Base-by-base conservation (phyloP, 2,113 vertebrate genomes). In the Osmerus mordax region DNA sequence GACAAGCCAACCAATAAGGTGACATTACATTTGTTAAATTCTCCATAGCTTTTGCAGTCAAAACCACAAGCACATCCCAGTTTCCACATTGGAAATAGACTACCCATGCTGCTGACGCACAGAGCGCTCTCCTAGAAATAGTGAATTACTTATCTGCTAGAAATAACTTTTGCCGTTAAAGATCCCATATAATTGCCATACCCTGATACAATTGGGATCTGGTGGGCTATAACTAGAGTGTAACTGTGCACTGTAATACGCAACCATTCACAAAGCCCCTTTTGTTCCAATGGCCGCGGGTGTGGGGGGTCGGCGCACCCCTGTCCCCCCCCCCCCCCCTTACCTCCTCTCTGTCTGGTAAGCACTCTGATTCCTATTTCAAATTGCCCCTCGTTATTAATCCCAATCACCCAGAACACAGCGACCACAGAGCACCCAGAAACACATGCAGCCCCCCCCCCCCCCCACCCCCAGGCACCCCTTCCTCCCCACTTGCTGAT, bases 321-420 rank as follows among this genome's bases (percentile, higher is more conserved):
- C 61, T 63, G 7, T 56, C 64, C 77, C 23, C 61, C 67, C 64
- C 58, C 63, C 56, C 47, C 41, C 18, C 15, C 13, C 29, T 64
- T 62, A 70, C 67, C 58, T 54, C 47, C 41, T 54, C 74, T 36
- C 71, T 54, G 73, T 84, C 86, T 87, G 88, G 87, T 89, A 91
- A 86, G 79, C 73, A 69, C 84, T 77, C 83, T 76, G 86, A 90
- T 91, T 91, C 89, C 86, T 82, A 85, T 81, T 88, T 89, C 70
- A 87, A 90, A 91, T 89, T 88, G 86, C 78, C 81, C 86, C 87
- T 88, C 83, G 82, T 92, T 91, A 90, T 92, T 92, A 92, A 89
- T 90, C 87, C 86, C 88, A 90, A 90, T 90, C 91, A 91, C 88
- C 91, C 91, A 68, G 89, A 92, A 92, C 90, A 77, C 86, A 86